Evolutionary conservation across 1,140 invertebrate species (phyloP).

Genomic region (Drosophila eugracilis): DNA sequence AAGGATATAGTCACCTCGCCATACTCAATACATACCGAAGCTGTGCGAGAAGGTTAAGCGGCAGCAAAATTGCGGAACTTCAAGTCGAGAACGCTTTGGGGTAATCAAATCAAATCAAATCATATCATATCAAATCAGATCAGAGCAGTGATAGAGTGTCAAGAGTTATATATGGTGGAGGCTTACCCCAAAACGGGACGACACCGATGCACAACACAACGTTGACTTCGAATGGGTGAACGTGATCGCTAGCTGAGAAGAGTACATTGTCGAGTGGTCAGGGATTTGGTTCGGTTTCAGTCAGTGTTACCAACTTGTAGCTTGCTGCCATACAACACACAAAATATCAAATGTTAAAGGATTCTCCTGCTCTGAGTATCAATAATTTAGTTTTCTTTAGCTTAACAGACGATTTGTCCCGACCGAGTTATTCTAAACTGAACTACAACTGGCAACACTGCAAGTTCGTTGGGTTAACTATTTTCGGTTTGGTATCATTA

Average conservation of each 20-base stretch:
- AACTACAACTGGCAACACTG: conserved; percentile 15
- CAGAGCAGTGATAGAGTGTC: conserved; percentile 47
- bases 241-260: conserved; percentile 54
- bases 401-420: neutral
- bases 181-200: conserved; percentile 71
- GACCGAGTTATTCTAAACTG: neutral
- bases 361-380: neutral
- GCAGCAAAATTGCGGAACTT: conserved; percentile 67
- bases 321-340: conserved; percentile 21
- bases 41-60: conserved; percentile 36
- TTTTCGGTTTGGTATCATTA: conserved; percentile 17
- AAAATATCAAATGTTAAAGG: conserved; percentile 30
- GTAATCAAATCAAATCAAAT: conserved; percentile 55
- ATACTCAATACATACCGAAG: conserved; percentile 71
- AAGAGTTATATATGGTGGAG: conserved; percentile 46
- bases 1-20: conserved; percentile 27
- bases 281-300: conserved; percentile 9
- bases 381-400: neutral
- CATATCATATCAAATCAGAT: conserved; percentile 37
- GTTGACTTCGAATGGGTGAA: conserved; percentile 43
- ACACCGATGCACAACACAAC: conserved; percentile 51
- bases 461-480: conserved; percentile 18
- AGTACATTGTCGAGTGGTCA: conserved; percentile 43
- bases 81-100: conserved; percentile 64
- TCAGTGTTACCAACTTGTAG: conserved; percentile 15